Evolutionary conservation across 2,888 invertebrate species (phyloP).

Genomic region (Lymantria dispar): DNA sequence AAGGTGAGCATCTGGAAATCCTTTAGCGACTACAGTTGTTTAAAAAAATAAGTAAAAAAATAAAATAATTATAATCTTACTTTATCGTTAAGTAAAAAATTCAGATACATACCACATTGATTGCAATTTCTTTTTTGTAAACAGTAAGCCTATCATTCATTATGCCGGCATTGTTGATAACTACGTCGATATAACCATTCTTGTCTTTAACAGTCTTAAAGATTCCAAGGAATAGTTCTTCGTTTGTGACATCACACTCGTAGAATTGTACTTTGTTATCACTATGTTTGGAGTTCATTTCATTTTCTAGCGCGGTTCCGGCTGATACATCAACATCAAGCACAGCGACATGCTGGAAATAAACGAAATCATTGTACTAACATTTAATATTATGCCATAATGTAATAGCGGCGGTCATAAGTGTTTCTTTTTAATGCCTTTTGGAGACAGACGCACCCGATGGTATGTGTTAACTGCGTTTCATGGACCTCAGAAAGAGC

Average conservation of each 20-base stretch:
- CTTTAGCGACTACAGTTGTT: no score
- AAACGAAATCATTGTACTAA: background rate
- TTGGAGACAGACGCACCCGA: no score
- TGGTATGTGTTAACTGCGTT: no score
- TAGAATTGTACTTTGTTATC: slow-evolving; percentile 40
- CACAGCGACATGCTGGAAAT: slow-evolving; percentile 40
- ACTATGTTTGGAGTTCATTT: slow-evolving; percentile 44
- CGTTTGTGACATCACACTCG: slow-evolving; percentile 47
- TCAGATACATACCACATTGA: slow-evolving; percentile 39
- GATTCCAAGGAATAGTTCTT: slow-evolving; percentile 27
- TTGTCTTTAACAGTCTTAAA: slow-evolving; percentile 11
- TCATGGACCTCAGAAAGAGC: no score
- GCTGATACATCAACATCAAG: slow-evolving; percentile 40
- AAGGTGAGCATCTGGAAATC: no score
- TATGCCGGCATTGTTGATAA: slow-evolving; percentile 33
- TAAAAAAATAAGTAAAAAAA: no score
- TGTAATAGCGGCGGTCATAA: no score
- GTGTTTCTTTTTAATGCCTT: no score
- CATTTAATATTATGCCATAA: background rate
- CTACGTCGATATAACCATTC: slow-evolving; percentile 10
- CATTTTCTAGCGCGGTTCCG: slow-evolving; percentile 40
- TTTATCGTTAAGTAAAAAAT: background rate
- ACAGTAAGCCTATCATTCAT: slow-evolving; percentile 30
- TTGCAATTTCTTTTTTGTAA: slow-evolving; percentile 32
- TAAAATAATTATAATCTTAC: background rate